A percentile compares a stretch with the other conserved stretches of the same genome.
Conservation (phyloP, 2,113 vertebrate genomes). For the Apeltes quadracus region DNA sequence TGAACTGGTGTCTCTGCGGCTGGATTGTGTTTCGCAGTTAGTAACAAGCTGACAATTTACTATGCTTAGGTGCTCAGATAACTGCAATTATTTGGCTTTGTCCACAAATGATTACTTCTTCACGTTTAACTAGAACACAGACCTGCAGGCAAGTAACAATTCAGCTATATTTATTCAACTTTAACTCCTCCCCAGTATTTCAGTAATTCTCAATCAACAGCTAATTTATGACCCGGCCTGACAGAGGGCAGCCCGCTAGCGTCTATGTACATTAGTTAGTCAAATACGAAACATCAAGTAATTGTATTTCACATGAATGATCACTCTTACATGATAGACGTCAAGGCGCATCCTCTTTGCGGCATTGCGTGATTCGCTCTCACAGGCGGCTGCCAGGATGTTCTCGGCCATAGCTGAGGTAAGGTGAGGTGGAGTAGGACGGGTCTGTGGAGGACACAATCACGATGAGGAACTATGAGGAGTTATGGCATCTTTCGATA, state of each 20-base stretch:
- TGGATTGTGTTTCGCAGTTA: not conserved
- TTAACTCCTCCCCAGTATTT: not conserved
- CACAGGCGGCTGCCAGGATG: conserved; percentile 96
- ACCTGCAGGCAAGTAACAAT: not conserved
- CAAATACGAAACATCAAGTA: not conserved
- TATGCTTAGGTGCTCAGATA: not conserved
- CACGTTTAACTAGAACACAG: not conserved
- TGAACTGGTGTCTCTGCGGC: not conserved
- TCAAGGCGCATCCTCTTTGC: conserved; percentile 99
- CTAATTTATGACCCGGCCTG: not conserved
- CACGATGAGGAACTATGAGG: not conserved
- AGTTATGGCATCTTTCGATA: not conserved
- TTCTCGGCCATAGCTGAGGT: conserved; percentile 99
- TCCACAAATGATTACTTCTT: not conserved
- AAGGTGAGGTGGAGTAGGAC: conserved; percentile 90
- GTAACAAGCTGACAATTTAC: not conserved
- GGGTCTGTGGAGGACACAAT: conserved; percentile 51
- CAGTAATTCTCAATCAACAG: not conserved
- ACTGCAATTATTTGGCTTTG: not conserved
- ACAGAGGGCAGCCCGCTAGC: not conserved
- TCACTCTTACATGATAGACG: conserved; percentile 59
- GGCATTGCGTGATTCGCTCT: conserved; percentile 96
- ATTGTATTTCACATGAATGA: not conserved
- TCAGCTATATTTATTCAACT: not conserved
- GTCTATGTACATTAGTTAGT: not conserved